These are phyloP conservation scores for Oligia latruncula DNA, from an alignment of 2,888 invertebrate species.

Conservation along the genomic window DNA sequence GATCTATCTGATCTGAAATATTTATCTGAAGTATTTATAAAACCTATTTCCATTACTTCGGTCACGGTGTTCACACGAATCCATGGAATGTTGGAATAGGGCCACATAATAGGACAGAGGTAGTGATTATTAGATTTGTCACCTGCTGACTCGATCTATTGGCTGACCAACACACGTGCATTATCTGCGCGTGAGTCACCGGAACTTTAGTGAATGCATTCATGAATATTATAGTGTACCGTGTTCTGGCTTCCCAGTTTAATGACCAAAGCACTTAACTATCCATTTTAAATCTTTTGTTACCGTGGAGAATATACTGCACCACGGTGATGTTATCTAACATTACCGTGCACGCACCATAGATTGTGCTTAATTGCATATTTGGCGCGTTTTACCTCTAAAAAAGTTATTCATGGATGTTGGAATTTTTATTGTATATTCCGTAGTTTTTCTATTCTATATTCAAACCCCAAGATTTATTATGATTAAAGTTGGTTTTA, in stretches of 20 bases:
- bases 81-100: slow-evolving; percentile 25
- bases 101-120: slow-evolving; percentile 23
- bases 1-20: no score
- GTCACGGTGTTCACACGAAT: background rate
- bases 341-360: background rate
- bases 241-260: slow-evolving; percentile 48
- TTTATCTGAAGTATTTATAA: no score
- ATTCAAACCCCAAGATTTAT: background rate
- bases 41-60: background rate
- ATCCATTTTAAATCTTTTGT: slow-evolving; percentile 50
- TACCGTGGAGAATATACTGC: background rate
- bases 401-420: background rate
- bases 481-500: background rate
- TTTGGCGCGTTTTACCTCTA: slow-evolving; percentile 10
- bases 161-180: slow-evolving; percentile 68
- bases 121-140: slow-evolving; percentile 56
- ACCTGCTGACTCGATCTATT: slow-evolving; percentile 64
- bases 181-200: slow-evolving; percentile 77
- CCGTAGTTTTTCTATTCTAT: background rate
- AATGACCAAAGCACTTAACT: slow-evolving; percentile 59
- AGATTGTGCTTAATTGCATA: slow-evolving; percentile 26
- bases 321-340: background rate
- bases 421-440: background rate
- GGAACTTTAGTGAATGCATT: slow-evolving; percentile 73
- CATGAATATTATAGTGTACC: slow-evolving; percentile 62